Evolutionary conservation across 2,797 vertebrate species (phyloP).

Genomic region (Amniataba percoides): DNA sequence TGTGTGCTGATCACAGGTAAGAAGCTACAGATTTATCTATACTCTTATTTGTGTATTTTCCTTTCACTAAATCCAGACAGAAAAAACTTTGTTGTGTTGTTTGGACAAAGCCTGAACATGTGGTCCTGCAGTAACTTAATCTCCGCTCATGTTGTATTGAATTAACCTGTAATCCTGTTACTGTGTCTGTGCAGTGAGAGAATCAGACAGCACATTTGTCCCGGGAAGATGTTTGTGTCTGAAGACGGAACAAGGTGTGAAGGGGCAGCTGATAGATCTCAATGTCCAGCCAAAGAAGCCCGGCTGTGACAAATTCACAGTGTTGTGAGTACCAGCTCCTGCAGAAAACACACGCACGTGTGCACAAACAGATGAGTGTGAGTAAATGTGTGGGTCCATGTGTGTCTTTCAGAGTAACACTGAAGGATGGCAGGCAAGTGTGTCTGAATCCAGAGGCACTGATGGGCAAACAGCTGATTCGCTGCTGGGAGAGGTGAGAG

Average conservation of each 20-base stretch:
- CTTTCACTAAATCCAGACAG: not conserved
- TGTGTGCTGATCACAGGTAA: constrained; percentile 74
- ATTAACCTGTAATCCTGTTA: constrained; percentile 59
- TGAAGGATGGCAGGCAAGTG: constrained; percentile 42
- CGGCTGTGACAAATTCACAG: constrained; percentile 75
- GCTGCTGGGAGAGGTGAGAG: constrained; percentile 85
- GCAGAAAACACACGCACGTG: not conserved
- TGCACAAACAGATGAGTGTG: not conserved
- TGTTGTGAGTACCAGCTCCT: constrained; percentile 82
- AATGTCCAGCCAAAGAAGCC: constrained; percentile 61
- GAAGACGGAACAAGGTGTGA: constrained; percentile 13
- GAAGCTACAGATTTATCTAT: not conserved
- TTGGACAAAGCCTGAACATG: not conserved
- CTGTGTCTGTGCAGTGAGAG: constrained; percentile 67
- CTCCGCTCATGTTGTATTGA: constrained; percentile 28
- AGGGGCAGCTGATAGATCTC: constrained; percentile 68
- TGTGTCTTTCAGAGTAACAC: constrained; percentile 79
- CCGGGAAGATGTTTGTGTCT: constrained; percentile 84
- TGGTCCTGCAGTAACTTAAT: constrained; percentile 15
- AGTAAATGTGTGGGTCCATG: constrained; percentile 28
- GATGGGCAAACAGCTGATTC: constrained; percentile 74
- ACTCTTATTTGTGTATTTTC: not conserved
- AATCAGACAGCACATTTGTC: constrained; percentile 65
- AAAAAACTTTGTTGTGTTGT: constrained; percentile 12
- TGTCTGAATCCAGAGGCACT: constrained; percentile 77